Evolutionary conservation across 2,797 vertebrate species (phyloP), one percentile per base, ranked within the genome.

Genomic region (Sus cebifrons): DNA sequence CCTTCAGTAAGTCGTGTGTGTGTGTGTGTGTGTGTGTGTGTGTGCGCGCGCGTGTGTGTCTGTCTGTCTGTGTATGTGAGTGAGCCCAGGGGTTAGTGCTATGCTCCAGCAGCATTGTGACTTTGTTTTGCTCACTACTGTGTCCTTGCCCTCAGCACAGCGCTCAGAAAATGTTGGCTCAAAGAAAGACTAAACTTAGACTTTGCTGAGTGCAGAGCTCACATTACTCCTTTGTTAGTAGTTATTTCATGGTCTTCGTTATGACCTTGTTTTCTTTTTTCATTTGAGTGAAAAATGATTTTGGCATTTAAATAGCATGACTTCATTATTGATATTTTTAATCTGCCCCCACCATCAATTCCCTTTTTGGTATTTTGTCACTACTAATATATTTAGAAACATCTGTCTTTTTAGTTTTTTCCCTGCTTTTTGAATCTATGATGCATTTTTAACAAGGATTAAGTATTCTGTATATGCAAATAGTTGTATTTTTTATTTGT

Each of bases 241-340:
- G 86, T 71, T 78, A 95, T 58, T 97, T 94, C 54, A 25, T 75
- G 40, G 36, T 73, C 56, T 91, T 97, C 73, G 70, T 62, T 92
- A 64, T 36, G 60, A 74, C 25, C 81, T 70, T 70, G 71, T 95
- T 96, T 95, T 94, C 75, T 95, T 73, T 89, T 92, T 73, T 90
- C 89, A 94, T 96, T 94, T 67, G n/a, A n/a, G 70, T 94, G 82
- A 97, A 92, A 92, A 92, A 96, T 94, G 85, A 95, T 86, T 92
- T 85, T 87, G 58, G 74, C 87, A 95, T 97, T 97, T 96, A 91
- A 96, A 89, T 17, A 85, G 78, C 86, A 85, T 25, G 64, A 86
- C 78, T 94, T 82, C 90, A 92, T 86, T 91, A 86, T 91, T 96
- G 77, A 92, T 86, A 95, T 90, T 65, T 70, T 29, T 15, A 77